A percentile compares a stretch with the other conserved stretches of the same genome.
These are phyloP conservation scores for Drosophila busckii DNA, from an alignment of 1,140 invertebrate genomes.

Conservation along the genomic window DNA sequence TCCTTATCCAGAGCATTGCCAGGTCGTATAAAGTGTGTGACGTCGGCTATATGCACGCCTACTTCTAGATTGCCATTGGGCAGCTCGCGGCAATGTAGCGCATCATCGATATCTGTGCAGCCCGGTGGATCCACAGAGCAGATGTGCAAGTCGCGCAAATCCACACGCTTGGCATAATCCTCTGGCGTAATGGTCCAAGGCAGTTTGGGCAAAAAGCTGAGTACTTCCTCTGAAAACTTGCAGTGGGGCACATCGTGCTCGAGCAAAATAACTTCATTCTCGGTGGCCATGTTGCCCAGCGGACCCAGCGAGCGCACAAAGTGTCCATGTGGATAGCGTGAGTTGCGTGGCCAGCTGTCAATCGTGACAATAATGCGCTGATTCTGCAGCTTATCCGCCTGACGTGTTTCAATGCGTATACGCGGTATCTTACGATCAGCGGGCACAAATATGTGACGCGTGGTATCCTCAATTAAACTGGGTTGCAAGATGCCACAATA, in stretches of 20 bases:
- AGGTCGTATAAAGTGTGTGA: conserved; percentile 95
- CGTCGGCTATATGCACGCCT: conserved; percentile 97
- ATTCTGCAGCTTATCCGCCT: conserved; percentile 88
- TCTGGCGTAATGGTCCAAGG: conserved; percentile 94
- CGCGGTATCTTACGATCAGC: conserved; percentile 94
- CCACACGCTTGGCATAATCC: conserved; percentile 88
- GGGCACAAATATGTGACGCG: conserved; percentile 92
- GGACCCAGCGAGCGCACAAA: conserved; percentile 92
- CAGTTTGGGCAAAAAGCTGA: conserved; percentile 93
- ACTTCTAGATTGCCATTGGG: conserved; percentile 90
- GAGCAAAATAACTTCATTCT: conserved; percentile 96
- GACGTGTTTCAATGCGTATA: conserved; percentile 94
- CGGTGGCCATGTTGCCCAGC: conserved; percentile 91
- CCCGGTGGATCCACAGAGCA: conserved; percentile 99
- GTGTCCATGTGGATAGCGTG: conserved; percentile 88
- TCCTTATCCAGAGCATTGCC: conserved; percentile 93
- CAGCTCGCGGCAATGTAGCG: conserved; percentile 91
- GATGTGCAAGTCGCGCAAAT: conserved; percentile 91
- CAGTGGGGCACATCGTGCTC: conserved; percentile 99
- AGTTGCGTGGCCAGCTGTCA: conserved; percentile 94
- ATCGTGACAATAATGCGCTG: conserved; percentile 95
- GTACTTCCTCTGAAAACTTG: conserved; percentile 95
- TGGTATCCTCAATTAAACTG: conserved; percentile 85
- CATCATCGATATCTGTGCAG: conserved; percentile 99
- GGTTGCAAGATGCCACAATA: conserved; percentile 96